Base-by-base conservation (phyloP, 2,888 invertebrate species). In the Cheilosia pagana region DNA sequence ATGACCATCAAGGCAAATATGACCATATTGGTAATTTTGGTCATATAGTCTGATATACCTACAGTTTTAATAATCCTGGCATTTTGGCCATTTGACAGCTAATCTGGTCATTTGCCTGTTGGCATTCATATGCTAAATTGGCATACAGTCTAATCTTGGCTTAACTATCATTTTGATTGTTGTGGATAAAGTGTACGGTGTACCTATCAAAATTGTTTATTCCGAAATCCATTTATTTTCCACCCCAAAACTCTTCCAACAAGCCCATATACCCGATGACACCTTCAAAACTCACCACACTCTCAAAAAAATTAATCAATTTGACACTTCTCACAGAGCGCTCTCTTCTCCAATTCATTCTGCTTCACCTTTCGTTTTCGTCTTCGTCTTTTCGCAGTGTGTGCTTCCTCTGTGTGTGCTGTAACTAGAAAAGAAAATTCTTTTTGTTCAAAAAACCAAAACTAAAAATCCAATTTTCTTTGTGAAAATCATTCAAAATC, bases 311-410 rank as follows among this genome's bases (percentile, higher is more conserved):
- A 53, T 45, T 70, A 76, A 71, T 77, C 85, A 79, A 85, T 85
- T 85, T 85, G 85, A 85, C 85, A 75, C 28, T 83, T 78, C 74
- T 55, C 55, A 10, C 35, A 35, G 35, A 12, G 35, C 12, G 35
- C 35, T 35, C 35, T 35, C 35, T 35, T 41, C 57, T 57, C 53
- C 63, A 71, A 35, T 63, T 62, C 77, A 63, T 82, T 77, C 72
- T 77, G 72, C 67, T 76, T 75, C 85, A 57, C 43, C 65, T 83
- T 74, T 81, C n/a, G n/a, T n/a, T n/a, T n/a, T n/a, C n/a, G n/a
- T n/a, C n/a, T n/a, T n/a, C 74, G 79, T 70, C 85, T 79, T 81
- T 79, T 85, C 71, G 55, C 81, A 81, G 85, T 85, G 85, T 75
- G 79, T 81, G 81, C 81, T 85, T 74, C 60, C 60, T 48, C 52